Base-by-base conservation (phyloP, 2,888 invertebrate genomes). In the Nomada ruficornis region DNA sequence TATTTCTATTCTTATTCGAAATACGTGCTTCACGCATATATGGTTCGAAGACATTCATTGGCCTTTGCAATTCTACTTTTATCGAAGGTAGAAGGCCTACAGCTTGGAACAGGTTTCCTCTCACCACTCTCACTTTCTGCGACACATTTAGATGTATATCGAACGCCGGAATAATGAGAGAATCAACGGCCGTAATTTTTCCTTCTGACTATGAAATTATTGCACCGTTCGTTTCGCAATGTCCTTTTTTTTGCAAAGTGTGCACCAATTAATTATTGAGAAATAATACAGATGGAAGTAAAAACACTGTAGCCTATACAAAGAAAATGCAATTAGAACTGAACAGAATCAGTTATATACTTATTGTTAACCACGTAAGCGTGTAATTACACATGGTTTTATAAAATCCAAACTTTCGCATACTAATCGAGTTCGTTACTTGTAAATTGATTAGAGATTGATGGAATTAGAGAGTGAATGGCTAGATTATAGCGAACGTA, bases 101-200 rank as follows among this genome's bases (percentile, higher is more conserved):
- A 67, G 74, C 76, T 80, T 79, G 82, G 81, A 91, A 91, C 90
- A 84, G 90, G 90, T 90, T 91, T 90, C 77, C 86, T 86, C 86
- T 77, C 84, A 81, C 80, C 73, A 89, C 89, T 90, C 90, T 91
- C 89, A 87, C 90, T 89, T 88, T 89, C 87, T 64, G 82, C 86
- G 76, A 88, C 83, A 86, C 77, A 78, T 86, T 89, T 89, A 72
- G 85, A 89, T 85, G 75, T 82, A 54, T 82, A 89, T 84, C 83
- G 83, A 86, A 73, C 62, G 54, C 10, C 20, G 64, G 64, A 54
- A 71, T 70, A 71, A 75, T 44, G 13, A 73, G 20, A 42, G 20
- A 76, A 77, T 65, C 64, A 68, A 83, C 60, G 52, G 52, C 54
- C 10, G 26, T n/a, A 72, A 67, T 64, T 71, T 52, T 63, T 7